phyloP scores from a whole-genome alignment of 2,797 vertebrate genomes.

The Scyliorhinus canicula region DNA sequence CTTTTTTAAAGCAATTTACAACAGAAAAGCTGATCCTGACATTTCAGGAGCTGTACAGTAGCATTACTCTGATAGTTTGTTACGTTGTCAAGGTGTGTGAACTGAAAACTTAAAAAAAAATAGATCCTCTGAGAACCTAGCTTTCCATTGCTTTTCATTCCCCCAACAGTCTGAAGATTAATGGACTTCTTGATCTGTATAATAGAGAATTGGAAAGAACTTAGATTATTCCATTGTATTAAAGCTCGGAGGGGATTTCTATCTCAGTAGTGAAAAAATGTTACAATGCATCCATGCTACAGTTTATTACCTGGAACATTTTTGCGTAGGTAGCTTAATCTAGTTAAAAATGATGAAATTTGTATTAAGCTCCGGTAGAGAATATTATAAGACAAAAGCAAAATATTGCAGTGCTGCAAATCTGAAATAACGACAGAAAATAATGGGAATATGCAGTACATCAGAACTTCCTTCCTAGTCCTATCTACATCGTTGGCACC shows the following conservation, averaged over 20 bases:
- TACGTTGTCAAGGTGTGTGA: not conserved
- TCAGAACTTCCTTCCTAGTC: no score
- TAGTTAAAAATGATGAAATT: not conserved
- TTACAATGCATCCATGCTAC: not conserved
- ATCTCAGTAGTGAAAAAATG: not conserved
- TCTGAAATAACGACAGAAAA: not conserved
- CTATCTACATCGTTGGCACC: no score
- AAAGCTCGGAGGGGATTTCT: not conserved
- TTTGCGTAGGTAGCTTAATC: not conserved
- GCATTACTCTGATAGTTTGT: not conserved
- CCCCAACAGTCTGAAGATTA: not conserved
- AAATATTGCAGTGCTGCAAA: not conserved
- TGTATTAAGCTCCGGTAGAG: not conserved
- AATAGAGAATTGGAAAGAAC: slow-evolving; percentile 22
- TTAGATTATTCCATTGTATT: not conserved
- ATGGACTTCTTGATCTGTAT: not conserved
- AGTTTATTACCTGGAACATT: not conserved
- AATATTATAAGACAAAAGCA: not conserved
- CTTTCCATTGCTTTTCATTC: not conserved
- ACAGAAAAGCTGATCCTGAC: not conserved
- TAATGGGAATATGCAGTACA: no score
- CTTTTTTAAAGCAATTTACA: not conserved
- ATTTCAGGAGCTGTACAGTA: not conserved
- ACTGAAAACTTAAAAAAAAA: not conserved
- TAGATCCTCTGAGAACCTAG: not conserved